phyloP scores from a whole-genome alignment of 2,797 vertebrate genomes.

The Mormyrus hasselquistii region DNA sequence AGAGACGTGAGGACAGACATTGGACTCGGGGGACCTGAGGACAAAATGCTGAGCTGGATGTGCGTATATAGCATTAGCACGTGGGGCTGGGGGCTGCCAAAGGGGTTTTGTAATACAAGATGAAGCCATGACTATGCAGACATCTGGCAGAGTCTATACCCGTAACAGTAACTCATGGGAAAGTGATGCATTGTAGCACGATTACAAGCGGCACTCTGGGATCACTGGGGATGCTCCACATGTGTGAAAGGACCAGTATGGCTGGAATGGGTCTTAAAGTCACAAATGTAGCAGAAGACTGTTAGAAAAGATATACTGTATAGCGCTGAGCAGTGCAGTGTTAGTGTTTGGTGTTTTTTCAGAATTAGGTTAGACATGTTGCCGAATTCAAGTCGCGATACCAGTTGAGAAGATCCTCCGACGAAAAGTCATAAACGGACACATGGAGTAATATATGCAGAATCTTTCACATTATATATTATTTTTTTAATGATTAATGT shows the following conservation, averaged over 20 bases:
- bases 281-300: background rate
- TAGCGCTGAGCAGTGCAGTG: background rate
- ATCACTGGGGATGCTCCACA: background rate
- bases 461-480: background rate
- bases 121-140: background rate
- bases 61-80: background rate
- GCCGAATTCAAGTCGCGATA: background rate
- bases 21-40: background rate
- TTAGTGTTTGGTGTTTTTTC: background rate
- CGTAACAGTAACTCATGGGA: background rate
- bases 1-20: background rate
- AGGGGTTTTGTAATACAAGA: background rate
- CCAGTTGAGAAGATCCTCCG: background rate
- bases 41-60: background rate
- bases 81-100: background rate
- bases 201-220: background rate
- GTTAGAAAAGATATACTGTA: background rate
- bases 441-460: background rate
- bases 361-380: background rate
- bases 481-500: background rate
- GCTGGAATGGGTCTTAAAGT: background rate
- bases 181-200: background rate
- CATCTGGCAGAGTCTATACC: background rate
- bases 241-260: background rate
- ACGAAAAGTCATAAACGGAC: background rate